Evolutionary conservation across 2,888 invertebrate genomes (phyloP).

Genomic region (Operophtera brumata): DNA sequence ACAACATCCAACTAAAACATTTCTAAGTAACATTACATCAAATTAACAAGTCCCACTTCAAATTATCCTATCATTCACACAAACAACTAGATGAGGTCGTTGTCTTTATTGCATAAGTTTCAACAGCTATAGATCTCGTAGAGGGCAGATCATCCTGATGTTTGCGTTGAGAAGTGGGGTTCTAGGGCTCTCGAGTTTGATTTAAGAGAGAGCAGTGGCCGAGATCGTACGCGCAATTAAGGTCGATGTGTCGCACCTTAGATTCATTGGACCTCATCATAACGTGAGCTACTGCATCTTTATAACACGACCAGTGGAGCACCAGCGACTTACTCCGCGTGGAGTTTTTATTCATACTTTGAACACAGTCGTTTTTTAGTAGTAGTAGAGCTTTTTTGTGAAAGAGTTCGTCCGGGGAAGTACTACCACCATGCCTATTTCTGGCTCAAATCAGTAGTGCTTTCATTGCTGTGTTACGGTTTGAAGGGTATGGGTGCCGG

Average conservation of each 20-base stretch:
- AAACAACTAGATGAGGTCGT: slow-evolving; percentile 60
- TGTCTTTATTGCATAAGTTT: slow-evolving; percentile 69
- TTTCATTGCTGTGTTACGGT: no score
- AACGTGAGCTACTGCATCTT: slow-evolving; percentile 24
- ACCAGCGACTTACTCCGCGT: no score
- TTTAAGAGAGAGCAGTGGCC: slow-evolving; percentile 78
- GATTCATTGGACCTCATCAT: slow-evolving; percentile 22
- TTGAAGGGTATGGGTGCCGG: no score
- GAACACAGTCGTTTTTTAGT: no score
- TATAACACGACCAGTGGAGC: slow-evolving; percentile 4
- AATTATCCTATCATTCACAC: slow-evolving; percentile 53
- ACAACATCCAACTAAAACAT: slow-evolving; percentile 47
- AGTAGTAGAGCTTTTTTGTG: no score
- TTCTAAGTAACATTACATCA: slow-evolving; percentile 44
- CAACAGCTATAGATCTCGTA: slow-evolving; percentile 44
- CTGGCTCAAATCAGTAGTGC: no score
- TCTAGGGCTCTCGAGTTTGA: slow-evolving; percentile 76
- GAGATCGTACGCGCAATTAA: slow-evolving; percentile 69
- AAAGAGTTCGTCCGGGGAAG: no score
- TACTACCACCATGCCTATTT: no score
- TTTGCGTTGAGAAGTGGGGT: slow-evolving; percentile 64
- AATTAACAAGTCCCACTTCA: slow-evolving; percentile 48
- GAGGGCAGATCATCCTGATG: slow-evolving; percentile 61
- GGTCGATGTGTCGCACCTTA: slow-evolving; percentile 64
- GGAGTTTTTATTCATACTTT: no score